phyloP scores from a whole-genome alignment of 2,888 invertebrate species.

The Ichneumoninae sp. region DNA sequence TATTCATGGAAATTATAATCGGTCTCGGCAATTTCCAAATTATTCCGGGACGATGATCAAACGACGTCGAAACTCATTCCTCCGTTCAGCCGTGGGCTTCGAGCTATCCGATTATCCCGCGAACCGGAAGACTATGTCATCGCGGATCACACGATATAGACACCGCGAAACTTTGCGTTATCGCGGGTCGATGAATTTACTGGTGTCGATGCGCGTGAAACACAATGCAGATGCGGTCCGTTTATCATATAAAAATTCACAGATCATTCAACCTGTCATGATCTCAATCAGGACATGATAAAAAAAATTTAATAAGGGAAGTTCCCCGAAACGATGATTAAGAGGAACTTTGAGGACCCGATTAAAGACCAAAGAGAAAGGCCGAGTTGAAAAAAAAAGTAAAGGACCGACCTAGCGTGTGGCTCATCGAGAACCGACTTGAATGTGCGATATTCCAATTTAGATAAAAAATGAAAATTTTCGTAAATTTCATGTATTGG shows the following conservation, averaged over 20 bases:
- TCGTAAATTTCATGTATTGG: not conserved
- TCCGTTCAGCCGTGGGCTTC: not conserved
- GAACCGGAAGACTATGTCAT: slow-evolving; percentile 17
- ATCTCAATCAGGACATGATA: not conserved
- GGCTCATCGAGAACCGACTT: not conserved
- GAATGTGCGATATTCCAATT: no score
- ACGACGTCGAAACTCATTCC: slow-evolving; percentile 13
- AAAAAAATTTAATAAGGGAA: not conserved
- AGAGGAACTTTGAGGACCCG: slow-evolving; percentile 24
- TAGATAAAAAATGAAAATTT: not conserved
- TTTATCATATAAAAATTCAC: not conserved
- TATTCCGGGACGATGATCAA: slow-evolving; percentile 36
- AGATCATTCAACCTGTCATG: slow-evolving; percentile 12
- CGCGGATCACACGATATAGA: not conserved
- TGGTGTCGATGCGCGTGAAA: not conserved
- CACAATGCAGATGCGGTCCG: not conserved
- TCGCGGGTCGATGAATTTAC: not conserved
- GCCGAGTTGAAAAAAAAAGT: not conserved
- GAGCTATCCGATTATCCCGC: slow-evolving; percentile 17
- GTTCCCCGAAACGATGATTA: slow-evolving; percentile 17
- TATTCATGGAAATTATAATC: slow-evolving; percentile 32
- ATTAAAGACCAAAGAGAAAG: slow-evolving; percentile 4
- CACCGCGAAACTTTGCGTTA: not conserved
- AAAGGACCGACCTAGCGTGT: slow-evolving; percentile 12
- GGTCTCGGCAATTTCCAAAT: not conserved